Conservation (phyloP, 2,113 vertebrate genomes). For the Circaetus cinerascens region DNA sequence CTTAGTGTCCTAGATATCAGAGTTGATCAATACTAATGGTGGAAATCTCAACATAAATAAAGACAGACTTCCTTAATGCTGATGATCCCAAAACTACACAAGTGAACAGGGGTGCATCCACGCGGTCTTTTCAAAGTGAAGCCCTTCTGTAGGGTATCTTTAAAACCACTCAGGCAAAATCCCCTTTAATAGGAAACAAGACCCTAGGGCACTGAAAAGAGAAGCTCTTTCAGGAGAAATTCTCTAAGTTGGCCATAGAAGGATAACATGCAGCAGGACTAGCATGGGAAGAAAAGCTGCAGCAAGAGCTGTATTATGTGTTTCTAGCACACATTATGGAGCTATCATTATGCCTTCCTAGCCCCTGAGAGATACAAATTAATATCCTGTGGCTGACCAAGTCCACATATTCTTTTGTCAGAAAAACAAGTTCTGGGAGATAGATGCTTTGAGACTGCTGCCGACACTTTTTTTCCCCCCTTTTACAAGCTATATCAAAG, state of each 20-base stretch:
- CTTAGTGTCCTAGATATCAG: background rate
- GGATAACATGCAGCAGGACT: background rate
- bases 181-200: background rate
- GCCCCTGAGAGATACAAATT: constrained; percentile 11
- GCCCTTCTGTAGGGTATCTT: background rate
- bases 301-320: background rate
- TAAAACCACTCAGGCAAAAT: background rate
- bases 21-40: background rate
- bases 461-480: background rate
- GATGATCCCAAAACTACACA: background rate
- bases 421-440: constrained; percentile 26
- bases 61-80: background rate
- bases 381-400: constrained; percentile 45
- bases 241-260: background rate
- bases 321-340: background rate
- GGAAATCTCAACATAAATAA: background rate
- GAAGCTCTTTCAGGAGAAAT: background rate
- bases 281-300: background rate
- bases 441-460: background rate
- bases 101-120: accelerated
- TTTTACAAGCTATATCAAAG: background rate
- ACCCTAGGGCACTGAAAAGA: background rate
- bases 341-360: background rate
- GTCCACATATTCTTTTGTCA: background rate
- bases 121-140: background rate